phyloP scores from a whole-genome alignment of 2,113 vertebrate genomes.

The Osmerus mordax region DNA sequence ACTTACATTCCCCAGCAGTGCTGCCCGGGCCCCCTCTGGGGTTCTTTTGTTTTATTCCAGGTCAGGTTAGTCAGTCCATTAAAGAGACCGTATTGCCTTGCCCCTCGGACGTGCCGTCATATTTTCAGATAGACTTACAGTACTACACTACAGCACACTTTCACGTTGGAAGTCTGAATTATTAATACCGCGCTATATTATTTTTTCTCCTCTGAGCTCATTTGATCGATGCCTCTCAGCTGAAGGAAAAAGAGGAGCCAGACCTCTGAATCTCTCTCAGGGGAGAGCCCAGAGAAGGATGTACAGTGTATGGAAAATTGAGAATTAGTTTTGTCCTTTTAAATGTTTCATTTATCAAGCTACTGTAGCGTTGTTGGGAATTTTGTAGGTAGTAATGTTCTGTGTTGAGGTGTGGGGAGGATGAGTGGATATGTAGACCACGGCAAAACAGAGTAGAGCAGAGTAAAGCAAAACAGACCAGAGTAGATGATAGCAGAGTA shows the following conservation, averaged over 20 bases:
- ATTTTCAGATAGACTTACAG: conserved; percentile 61
- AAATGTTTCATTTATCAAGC: conserved; percentile 31
- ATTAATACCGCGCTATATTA: conserved; percentile 60
- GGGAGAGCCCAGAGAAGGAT: conserved; percentile 22
- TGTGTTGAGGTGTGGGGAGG: background rate
- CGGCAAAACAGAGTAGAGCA: no score
- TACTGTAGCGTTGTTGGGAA: background rate
- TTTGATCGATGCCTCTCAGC: conserved; percentile 42
- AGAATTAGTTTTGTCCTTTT: conserved; percentile 1
- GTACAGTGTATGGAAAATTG: background rate
- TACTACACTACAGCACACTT: conserved; percentile 56
- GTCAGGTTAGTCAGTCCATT: conserved; percentile 27
- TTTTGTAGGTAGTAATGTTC: background rate
- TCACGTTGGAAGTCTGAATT: conserved; percentile 58
- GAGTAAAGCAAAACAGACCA: no score
- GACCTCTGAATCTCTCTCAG: conserved; percentile 36
- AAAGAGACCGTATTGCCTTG: conserved; percentile 25
- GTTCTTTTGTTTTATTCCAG: conserved; percentile 38
- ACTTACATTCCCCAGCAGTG: conserved; percentile 21
- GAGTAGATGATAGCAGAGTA: background rate
- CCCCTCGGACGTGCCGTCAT: conserved; percentile 45
- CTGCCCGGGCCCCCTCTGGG: conserved; percentile 15
- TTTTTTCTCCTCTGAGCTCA: conserved; percentile 43
- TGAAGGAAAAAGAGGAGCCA: conserved; percentile 31
- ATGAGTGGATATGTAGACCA: background rate